Percentiles rank a stretch among this genome's conserved stretches.
These are phyloP conservation scores for Thaumatotibia leucotreta DNA, from an alignment of 1,140 invertebrate species.

Conservation along the genomic window DNA sequence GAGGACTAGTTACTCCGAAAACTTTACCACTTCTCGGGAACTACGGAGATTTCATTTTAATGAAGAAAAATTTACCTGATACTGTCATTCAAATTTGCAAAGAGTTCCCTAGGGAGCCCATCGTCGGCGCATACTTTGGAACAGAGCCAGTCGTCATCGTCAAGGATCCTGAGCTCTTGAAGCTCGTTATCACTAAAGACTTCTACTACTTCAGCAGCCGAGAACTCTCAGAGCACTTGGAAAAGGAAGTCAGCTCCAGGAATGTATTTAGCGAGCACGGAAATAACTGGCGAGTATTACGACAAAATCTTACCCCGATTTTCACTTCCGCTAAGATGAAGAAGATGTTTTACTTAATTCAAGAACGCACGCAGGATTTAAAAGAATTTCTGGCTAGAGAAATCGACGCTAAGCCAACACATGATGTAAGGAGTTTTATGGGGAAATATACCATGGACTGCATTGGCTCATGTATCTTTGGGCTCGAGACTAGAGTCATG, in stretches of 20 bases:
- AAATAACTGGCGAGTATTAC: conserved; percentile 75
- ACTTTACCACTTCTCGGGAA: not conserved
- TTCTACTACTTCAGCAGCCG: too few species aligned
- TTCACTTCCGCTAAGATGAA: too few species aligned
- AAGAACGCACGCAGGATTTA: too few species aligned
- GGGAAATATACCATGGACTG: too few species aligned
- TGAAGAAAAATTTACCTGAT: not conserved
- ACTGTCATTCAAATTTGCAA: too few species aligned
- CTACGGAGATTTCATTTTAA: not conserved
- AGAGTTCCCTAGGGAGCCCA: conserved; percentile 9
- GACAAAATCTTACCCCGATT: conserved; percentile 77
- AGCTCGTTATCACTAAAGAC: too few species aligned
- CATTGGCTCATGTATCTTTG: conserved; percentile 76
- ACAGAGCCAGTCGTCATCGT: conserved; percentile 66
- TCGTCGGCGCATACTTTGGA: conserved; percentile 70
- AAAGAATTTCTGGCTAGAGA: conserved; percentile 35
- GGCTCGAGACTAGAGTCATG: conserved; percentile 73
- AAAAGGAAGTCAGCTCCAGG: too few species aligned
- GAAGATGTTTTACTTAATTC: too few species aligned
- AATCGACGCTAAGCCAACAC: conserved; percentile 17
- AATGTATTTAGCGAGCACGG: conserved; percentile 48
- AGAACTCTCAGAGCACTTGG: too few species aligned
- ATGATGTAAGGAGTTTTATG: conserved; percentile 55
- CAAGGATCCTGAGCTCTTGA: conserved; percentile 69
- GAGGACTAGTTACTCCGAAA: too few species aligned